Base-by-base conservation (phyloP, 2,888 invertebrate species). In the Patella ulyssiponensis region DNA sequence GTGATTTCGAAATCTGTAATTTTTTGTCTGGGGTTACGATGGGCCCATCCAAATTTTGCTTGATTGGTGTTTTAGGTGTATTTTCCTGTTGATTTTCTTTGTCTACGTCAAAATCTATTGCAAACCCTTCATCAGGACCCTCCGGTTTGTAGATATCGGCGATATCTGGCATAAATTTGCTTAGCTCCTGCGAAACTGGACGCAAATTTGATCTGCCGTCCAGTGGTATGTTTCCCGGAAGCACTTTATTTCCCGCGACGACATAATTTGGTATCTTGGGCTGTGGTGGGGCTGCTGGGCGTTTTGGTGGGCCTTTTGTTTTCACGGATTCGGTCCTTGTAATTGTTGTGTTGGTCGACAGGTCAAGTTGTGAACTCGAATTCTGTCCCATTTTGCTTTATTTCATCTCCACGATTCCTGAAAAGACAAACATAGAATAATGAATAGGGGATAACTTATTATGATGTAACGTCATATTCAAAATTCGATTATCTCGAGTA, bases 161-260 rank as follows among this genome's bases (percentile, higher is more conserved):
- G 71, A 81, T 87, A 5, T 88, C 86, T 0, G 87, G 86, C 74
- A 85, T 85, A 74, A 81, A 81, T 74, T 86, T 86, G 17, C 83
- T 82, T 27, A 88, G 81, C 79, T 87, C 86, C 79, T 86, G 86
- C 3, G 88, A 88, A 2, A 88, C 87, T n/a, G 88, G 87, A 64
- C 86, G 77, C 9, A 88, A 78, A 64, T 84, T 80, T 27, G 75
- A 79, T 15, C 79, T 56, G 23, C 77, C 76, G 17, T 80, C 77
- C 3, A 73, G 54, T 14, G 84, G 83, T 23, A 84, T 64, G 14
- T 84, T 84, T 56, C 78, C 80, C 1, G 88, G 88, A 9, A 88
- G 79, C 23, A 88, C 88, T 23, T 79, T 80, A 76, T 88, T 88
- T 72, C 86, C 86, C 1, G 86, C 85, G 12, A 84, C 82, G 27